These are phyloP conservation scores for Drosophila recens DNA, from an alignment of 2,888 invertebrate species.

Conservation along the genomic window DNA sequence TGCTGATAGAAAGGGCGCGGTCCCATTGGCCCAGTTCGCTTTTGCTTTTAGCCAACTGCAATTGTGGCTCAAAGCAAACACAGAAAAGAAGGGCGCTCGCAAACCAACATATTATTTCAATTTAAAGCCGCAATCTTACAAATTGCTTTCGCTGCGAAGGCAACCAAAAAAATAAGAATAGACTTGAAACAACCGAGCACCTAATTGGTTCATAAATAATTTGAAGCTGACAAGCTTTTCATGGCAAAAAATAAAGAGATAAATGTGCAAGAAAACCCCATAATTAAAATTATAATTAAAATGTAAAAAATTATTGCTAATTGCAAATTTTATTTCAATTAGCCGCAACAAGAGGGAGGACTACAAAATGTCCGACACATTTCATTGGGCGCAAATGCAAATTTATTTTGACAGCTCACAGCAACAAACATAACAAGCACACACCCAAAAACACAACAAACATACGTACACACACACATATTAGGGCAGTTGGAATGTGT, in stretches of 20 bases:
- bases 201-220: constrained; percentile 74
- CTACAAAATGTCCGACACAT: constrained; percentile 14
- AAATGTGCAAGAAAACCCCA: neutral
- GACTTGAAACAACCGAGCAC: constrained; percentile 30
- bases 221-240: constrained; percentile 12
- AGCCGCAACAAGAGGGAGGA: constrained; percentile 16
- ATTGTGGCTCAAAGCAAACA: constrained; percentile 22
- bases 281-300: constrained; percentile 17
- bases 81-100: neutral
- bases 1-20: constrained; percentile 20
- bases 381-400: constrained; percentile 53
- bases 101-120: constrained; percentile 25
- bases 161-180: constrained; percentile 16
- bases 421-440: constrained; percentile 9
- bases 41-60: constrained; percentile 30
- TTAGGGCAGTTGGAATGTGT: constrained; percentile 25
- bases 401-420: constrained; percentile 60
- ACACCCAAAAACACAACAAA: neutral
- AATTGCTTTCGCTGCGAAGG: constrained; percentile 20
- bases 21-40: constrained; percentile 47
- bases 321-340: constrained; percentile 77
- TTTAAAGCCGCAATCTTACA: constrained; percentile 35
- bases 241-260: neutral
- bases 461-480: neutral
- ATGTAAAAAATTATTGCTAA: constrained; percentile 52